These are phyloP conservation scores for Sapayoa aenigma DNA, from an alignment of 2,113 vertebrate species.

Conservation along the genomic window DNA sequence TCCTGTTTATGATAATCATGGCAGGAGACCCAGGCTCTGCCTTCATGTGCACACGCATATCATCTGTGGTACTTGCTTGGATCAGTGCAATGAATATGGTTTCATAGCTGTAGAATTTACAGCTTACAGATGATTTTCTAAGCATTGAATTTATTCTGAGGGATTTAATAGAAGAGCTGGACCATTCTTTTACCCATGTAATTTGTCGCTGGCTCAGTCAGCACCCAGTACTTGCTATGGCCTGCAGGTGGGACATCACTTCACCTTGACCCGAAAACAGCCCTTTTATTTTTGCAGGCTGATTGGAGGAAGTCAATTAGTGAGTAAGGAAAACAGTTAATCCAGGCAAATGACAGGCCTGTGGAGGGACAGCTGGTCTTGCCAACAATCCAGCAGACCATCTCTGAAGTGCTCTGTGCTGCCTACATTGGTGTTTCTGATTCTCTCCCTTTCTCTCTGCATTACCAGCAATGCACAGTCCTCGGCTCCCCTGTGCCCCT, in stretches of 20 bases:
- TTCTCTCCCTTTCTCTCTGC: not conserved
- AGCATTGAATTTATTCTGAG: not conserved
- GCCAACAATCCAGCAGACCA: not conserved
- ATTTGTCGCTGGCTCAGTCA: not conserved
- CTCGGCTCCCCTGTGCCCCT: not conserved
- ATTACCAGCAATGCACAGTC: not conserved
- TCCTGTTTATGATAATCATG: constrained; percentile 36
- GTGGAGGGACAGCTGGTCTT: not conserved
- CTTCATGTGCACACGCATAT: not conserved
- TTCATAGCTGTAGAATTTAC: constrained; percentile 15
- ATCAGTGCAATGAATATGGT: not conserved
- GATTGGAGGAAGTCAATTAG: not conserved
- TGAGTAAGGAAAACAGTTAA: not conserved
- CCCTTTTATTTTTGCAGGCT: not conserved
- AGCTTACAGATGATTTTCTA: constrained; percentile 12
- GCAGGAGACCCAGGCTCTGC: not conserved
- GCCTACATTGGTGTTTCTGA: not conserved
- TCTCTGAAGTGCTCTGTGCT: not conserved
- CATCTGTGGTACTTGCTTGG: constrained; percentile 19
- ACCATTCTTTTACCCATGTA: not conserved
- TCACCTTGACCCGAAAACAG: not conserved
- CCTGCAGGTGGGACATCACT: not conserved
- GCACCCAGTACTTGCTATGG: not conserved
- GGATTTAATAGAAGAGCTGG: not conserved
- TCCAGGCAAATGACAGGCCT: not conserved